Percentiles rank a stretch among this genome's conserved stretches.
phyloP scores from a whole-genome alignment of 2,113 vertebrate genomes.

The Callopanchax toddi region DNA sequence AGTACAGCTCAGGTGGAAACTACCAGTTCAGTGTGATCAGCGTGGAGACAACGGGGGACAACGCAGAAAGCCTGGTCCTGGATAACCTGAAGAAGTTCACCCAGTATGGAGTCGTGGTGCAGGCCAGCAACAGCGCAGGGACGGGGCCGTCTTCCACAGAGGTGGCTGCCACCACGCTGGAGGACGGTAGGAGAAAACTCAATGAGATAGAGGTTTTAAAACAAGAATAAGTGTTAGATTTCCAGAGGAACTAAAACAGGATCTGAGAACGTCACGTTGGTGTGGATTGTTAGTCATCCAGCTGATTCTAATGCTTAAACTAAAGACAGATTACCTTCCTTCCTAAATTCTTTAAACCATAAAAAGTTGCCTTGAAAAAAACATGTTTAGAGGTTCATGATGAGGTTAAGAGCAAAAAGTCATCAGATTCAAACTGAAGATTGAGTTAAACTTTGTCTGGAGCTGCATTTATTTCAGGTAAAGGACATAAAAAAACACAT shows the following conservation, averaged over 20 bases:
- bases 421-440: too few relatives aligned
- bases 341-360: too few relatives aligned
- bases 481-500: too few relatives aligned
- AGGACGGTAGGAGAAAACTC: slow-evolving; percentile 89
- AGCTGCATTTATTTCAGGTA: background rate
- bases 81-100: slow-evolving; percentile 98
- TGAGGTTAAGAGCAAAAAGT: too few relatives aligned
- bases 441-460: background rate
- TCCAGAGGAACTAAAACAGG: too few relatives aligned
- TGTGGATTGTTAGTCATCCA: too few relatives aligned
- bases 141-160: slow-evolving; percentile 97
- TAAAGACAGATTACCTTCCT: too few relatives aligned
- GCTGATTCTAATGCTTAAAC: background rate
- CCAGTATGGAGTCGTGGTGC: slow-evolving; percentile 97
- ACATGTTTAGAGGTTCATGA: too few relatives aligned
- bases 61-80: slow-evolving; percentile 91
- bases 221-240: too few relatives aligned
- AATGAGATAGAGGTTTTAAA: too few relatives aligned
- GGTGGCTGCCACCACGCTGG: slow-evolving; percentile 94
- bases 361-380: too few relatives aligned
- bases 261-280: too few relatives aligned
- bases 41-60: slow-evolving; percentile 94
- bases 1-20: slow-evolving; percentile 94
- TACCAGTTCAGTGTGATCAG: slow-evolving; percentile 98
- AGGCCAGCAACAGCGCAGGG: slow-evolving; percentile 95